Percentiles rank a stretch among this genome's conserved stretches.
These are phyloP conservation scores for Drosophila robusta DNA, from an alignment of 2,888 invertebrate genomes.

Conservation along the genomic window DNA sequence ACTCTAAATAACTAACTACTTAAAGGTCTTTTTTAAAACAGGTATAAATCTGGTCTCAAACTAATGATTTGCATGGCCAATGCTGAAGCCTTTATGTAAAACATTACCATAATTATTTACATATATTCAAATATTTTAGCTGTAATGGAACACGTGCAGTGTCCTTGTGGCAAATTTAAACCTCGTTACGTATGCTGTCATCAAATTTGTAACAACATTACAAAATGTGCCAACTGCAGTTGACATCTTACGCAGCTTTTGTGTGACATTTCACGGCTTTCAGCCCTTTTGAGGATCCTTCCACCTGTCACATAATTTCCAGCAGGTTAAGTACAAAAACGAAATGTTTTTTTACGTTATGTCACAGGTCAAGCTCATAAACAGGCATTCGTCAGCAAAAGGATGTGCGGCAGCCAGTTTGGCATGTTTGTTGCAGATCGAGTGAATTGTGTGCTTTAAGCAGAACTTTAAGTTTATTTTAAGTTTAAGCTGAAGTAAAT, in stretches of 20 bases:
- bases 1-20: too few species aligned
- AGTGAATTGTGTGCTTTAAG: neutral
- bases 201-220: constrained; percentile 20
- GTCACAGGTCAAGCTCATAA: constrained; percentile 9
- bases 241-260: constrained; percentile 64
- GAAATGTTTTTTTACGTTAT: neutral
- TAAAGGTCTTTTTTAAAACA: too few species aligned
- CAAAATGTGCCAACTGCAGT: constrained; percentile 47
- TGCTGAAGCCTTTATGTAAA: neutral
- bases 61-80: neutral
- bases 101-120: neutral
- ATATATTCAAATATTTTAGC: neutral
- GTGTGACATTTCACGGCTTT: constrained; percentile 57
- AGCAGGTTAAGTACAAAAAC: neutral
- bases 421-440: neutral
- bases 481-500: neutral
- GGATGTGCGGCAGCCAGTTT: neutral
- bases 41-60: neutral
- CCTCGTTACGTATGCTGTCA: constrained; percentile 4
- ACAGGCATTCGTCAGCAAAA: constrained; percentile 3
- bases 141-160: neutral
- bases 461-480: neutral
- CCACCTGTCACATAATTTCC: constrained; percentile 56
- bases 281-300: constrained; percentile 21
- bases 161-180: neutral